phyloP scores from a whole-genome alignment of 2,888 invertebrate genomes.

The Ichneumon xanthorius region DNA sequence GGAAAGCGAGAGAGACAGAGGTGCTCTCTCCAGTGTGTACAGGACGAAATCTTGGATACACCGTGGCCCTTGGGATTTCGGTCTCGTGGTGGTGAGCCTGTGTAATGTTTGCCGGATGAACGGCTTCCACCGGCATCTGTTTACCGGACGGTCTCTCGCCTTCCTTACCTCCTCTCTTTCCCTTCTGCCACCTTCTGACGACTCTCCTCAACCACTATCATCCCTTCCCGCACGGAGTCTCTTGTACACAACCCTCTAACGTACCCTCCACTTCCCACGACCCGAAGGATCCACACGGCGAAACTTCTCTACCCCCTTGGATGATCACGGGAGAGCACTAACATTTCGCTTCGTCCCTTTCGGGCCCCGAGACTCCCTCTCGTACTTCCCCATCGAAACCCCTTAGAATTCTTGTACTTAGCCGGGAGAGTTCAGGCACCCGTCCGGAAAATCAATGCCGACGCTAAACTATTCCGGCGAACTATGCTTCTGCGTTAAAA shows the following conservation, averaged over 20 bases:
- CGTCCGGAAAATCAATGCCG: constrained; percentile 51
- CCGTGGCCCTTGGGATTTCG: constrained; percentile 63
- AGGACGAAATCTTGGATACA: constrained; percentile 73
- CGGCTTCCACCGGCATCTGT: constrained; percentile 79
- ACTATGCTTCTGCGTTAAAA: background rate
- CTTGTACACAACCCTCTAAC: constrained; percentile 49
- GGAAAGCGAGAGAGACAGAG: constrained; percentile 5
- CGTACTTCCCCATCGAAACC: constrained; percentile 41
- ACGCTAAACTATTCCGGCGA: constrained; percentile 11
- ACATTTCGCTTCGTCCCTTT: constrained; percentile 33
- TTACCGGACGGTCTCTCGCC: constrained; percentile 77
- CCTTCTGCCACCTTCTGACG: constrained; percentile 55
- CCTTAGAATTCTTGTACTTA: constrained; percentile 40
- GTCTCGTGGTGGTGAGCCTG: constrained; percentile 75
- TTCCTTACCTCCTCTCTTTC: constrained; percentile 69
- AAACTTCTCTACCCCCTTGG: constrained; percentile 44
- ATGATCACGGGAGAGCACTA: constrained; percentile 55
- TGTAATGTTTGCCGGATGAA: constrained; percentile 80
- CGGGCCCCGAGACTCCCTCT: constrained; percentile 29
- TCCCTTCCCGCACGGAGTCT: constrained; percentile 31
- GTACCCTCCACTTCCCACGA: constrained; percentile 30
- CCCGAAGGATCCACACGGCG: constrained; percentile 34
- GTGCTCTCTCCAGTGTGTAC: constrained; percentile 37
- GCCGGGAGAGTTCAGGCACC: constrained; percentile 36
- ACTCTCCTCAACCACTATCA: constrained; percentile 52